Base-by-base conservation (phyloP, 2,113 vertebrate genomes). In the Myotis yumanensis region DNA sequence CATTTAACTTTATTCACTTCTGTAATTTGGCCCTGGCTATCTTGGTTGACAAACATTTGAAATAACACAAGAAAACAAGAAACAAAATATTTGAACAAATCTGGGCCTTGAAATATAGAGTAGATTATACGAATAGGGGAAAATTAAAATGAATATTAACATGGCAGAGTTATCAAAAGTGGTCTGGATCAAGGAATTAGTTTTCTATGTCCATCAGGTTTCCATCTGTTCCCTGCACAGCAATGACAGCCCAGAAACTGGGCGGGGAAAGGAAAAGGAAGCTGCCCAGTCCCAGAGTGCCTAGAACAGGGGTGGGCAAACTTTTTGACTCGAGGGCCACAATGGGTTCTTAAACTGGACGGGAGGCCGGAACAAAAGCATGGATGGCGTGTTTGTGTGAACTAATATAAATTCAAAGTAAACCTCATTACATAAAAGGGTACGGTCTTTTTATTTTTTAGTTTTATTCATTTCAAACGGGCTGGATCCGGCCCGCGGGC, bases 11-110 rank as follows among this genome's bases (percentile, higher is more conserved):
- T 18, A 46, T 51, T 94, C 82, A 90, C 90, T 86, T 89, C n/a
- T 59, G 48, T 91, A 81, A 75, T 75, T 86, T 57, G 48, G 4
- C 20, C n/a, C n/a, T 40, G 7, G 40, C 62, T 73, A 2, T 68
- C 32, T 83, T 79, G 71, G 40, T 51, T 80, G 83, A 59, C 17
- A 79, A 48, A 81, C 3, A 83, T 90, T 92, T 86, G 69, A 94
- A 96, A 37, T 37, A 91, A 90, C 15, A 88, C 80, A 85, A 72
- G 57, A 71, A 77, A 28, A 23, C 68, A 88, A 90, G 59, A 95
- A 95, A 66, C 59, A 57, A 90, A 95, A n/a, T 72, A 16, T 16
- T 35, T 69, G 11, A 10, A 69, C 18, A 35, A 10, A 51, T 62
- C 28, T 66, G 40, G 40, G 9, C 20, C 14, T 87, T 84, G 59